Evolutionary conservation across 2,797 vertebrate genomes (phyloP), one percentile per base, ranked within the genome.

Genomic region (Pygocentrus nattereri): DNA sequence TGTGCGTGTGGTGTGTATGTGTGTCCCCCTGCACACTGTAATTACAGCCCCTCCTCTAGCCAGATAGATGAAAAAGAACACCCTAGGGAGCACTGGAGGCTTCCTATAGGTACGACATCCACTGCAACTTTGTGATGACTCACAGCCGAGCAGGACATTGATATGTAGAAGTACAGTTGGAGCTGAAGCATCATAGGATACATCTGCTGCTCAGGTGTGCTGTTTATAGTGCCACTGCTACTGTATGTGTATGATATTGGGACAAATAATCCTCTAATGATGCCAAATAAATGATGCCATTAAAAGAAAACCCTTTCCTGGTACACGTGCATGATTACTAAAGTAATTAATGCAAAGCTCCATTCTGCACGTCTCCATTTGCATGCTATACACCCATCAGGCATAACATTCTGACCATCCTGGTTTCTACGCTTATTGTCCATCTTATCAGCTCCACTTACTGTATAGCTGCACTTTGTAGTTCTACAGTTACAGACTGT

Each of bases 91-190:
- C 19, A 41, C 34, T 67, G 49, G 13, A 65, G 70, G 77, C 54
- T 80, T 79, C 83, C 71, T 79, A 68, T 78, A 74, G 74, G 80
- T 30, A 56, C 72, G 71, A 31, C 13, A 67, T 54, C 31, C 27
- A 19, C 52, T 34, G 47, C 18, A 67, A 62, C 52, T 67, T 76
- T 73, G 58, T 59, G 65, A 76, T 77, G 78, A 84, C 72, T 80
- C 82, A 84, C 59, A 13, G 62, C 70, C 18, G 13, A 31, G 49
- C 69, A 50, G 47, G 69, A 71, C 41, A 69, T 6, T 71, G 25
- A 54, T 72, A 52, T 72, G 21, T 11, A 27, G 50, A 72, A 13
- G 44, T 34, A 49, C 44, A 27, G 23, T 11, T 16, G 44, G 23
- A 16, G 68, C 15, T 44, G 25, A 71, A 18, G 27, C 49, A 50